Evolutionary conservation across 2,113 vertebrate genomes (phyloP).

Genomic region (Plestiodon gilberti): DNA sequence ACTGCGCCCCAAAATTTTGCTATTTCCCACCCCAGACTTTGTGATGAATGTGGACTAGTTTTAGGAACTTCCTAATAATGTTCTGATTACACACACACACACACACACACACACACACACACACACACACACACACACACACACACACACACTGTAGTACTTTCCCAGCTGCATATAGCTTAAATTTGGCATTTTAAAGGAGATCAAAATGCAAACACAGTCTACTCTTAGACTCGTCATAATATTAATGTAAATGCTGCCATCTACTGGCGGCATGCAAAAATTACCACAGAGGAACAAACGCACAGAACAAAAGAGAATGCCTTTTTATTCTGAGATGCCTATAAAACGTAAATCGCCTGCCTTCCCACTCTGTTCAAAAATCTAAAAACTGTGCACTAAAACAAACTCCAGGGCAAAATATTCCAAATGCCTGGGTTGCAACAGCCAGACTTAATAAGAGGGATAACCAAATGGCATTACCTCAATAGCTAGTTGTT

Average conservation of each 20-base stretch:
- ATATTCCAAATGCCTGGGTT: not conserved
- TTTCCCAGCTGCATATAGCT: not conserved
- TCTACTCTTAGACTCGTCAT: not conserved
- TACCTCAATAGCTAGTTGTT: constrained; percentile 28
- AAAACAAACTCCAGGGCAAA: not conserved
- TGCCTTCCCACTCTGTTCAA: not conserved
- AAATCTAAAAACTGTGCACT: not conserved
- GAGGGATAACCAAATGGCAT: constrained; percentile 52
- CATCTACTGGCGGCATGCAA: constrained; percentile 72
- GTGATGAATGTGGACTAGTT: not conserved
- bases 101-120: no score
- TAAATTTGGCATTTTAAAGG: not conserved
- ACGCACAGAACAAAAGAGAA: not conserved
- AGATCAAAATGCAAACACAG: not conserved
- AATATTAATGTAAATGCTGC: constrained; percentile 68
- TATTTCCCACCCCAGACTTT: not conserved
- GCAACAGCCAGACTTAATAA: constrained; percentile 42
- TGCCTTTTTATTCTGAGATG: not conserved
- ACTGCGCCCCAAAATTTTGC: not conserved
- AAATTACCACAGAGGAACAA: not conserved
- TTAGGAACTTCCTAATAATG: not conserved
- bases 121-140: no score
- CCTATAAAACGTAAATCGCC: not conserved
- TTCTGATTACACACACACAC: no score
- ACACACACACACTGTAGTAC: no score